These are phyloP conservation scores for Condylura cristata DNA, from an alignment of 2,113 vertebrate species.

Conservation along the genomic window DNA sequence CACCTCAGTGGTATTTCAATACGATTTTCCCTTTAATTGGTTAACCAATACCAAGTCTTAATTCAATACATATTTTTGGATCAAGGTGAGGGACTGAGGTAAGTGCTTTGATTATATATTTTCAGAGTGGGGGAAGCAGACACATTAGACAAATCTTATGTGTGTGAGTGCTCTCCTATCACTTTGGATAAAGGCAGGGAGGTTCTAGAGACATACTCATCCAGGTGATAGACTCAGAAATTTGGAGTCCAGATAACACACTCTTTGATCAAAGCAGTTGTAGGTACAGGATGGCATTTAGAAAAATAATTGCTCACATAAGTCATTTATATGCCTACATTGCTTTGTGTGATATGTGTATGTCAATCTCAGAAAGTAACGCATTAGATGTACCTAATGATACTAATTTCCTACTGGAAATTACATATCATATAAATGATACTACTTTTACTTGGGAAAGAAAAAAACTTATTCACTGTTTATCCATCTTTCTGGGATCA, in stretches of 20 bases:
- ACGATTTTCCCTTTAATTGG: too few relatives aligned
- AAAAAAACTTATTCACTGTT: background rate
- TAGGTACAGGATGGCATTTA: background rate
- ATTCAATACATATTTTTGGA: background rate
- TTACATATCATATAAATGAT: background rate
- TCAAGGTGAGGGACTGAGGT: background rate
- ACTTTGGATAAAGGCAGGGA: background rate
- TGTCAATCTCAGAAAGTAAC: background rate
- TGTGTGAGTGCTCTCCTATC: background rate
- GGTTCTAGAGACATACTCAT: too few relatives aligned
- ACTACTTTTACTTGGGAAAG: conserved; percentile 15
- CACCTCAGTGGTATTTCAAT: background rate
- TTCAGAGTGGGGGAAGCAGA: background rate
- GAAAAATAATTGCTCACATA: background rate
- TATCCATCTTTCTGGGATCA: background rate
- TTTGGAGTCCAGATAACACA: background rate
- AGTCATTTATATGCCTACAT: conserved; percentile 17
- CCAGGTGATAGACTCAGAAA: background rate
- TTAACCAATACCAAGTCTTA: background rate
- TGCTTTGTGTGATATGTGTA: background rate
- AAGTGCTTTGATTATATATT: background rate
- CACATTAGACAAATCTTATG: background rate
- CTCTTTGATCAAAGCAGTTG: background rate
- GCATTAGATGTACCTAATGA: background rate
- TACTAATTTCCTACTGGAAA: background rate